These are phyloP conservation scores for Caenorhabditis angaria DNA, from an alignment of 2,888 invertebrate species.

Conservation along the genomic window DNA sequence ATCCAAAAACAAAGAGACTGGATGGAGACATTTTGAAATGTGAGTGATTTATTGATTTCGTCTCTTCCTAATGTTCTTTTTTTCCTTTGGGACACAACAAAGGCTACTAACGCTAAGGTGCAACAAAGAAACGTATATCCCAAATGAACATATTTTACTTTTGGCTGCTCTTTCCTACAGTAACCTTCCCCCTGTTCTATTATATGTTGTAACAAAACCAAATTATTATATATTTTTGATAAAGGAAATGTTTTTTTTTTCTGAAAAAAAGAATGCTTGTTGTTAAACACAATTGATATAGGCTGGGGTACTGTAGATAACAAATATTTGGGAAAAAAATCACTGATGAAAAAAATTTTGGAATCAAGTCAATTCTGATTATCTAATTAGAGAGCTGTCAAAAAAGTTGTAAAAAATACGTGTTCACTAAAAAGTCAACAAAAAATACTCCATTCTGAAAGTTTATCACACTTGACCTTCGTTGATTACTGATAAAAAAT, in stretches of 20 bases:
- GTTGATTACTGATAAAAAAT: not conserved
- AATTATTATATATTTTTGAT: not conserved
- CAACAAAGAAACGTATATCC: not conserved
- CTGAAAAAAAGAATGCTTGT: not conserved
- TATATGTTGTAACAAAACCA: not conserved
- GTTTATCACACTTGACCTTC: not conserved
- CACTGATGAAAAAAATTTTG: too few relatives aligned
- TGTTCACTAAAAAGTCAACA: not conserved
- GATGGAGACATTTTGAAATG: not conserved
- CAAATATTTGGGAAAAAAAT: not conserved
- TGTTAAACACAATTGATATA: too few relatives aligned
- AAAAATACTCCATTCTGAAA: not conserved
- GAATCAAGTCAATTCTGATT: too few relatives aligned
- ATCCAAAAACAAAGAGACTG: not conserved
- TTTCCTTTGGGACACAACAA: not conserved
- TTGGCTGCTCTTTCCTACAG: not conserved
- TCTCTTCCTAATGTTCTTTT: not conserved
- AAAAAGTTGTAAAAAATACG: too few relatives aligned
- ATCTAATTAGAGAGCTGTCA: too few relatives aligned
- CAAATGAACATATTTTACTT: not conserved
- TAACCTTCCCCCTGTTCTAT: not conserved
- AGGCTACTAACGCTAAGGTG: not conserved
- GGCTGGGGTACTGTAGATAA: not conserved
- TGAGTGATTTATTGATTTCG: constrained; percentile 3
- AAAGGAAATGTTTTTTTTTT: not conserved